These are phyloP conservation scores for Xiphydria camelus DNA, from an alignment of 2,888 invertebrate species.

Conservation along the genomic window DNA sequence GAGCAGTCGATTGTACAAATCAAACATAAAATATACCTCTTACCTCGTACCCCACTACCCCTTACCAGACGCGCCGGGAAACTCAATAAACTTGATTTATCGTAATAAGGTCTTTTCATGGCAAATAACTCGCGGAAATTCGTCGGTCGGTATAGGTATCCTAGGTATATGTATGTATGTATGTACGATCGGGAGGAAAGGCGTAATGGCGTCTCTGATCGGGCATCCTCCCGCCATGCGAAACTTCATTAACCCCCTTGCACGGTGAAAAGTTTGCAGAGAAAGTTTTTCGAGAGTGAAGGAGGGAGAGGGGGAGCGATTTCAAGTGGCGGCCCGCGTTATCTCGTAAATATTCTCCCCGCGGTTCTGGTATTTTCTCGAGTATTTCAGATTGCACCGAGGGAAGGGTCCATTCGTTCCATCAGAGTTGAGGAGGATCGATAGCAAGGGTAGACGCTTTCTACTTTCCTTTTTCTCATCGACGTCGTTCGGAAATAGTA, in stretches of 20 bases:
- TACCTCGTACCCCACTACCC: neutral
- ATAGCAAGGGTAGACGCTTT: too few species aligned
- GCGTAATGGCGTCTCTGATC: neutral
- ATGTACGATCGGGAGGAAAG: too few species aligned
- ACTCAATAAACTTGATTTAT: conserved; percentile 44
- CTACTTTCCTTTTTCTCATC: too few species aligned
- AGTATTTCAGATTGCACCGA: too few species aligned
- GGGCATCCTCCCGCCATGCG: neutral
- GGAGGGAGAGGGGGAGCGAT: too few species aligned
- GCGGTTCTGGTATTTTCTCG: too few species aligned
- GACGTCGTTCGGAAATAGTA: too few species aligned
- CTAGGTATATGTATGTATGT: neutral
- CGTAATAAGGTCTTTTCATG: conserved; percentile 37
- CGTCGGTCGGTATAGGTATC: too few species aligned
- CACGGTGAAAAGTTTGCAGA: neutral
- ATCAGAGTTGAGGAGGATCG: too few species aligned
- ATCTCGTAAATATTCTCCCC: neutral
- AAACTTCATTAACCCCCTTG: neutral
- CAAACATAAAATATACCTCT: conserved; percentile 29
- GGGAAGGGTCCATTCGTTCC: too few species aligned
- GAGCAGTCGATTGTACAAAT: conserved; percentile 31
- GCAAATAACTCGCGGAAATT: neutral
- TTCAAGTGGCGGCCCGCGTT: neutral
- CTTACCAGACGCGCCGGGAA: neutral
- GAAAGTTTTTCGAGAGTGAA: neutral